These are phyloP conservation scores for Anguilla japonica DNA, from an alignment of 2,113 vertebrate species.

Conservation along the genomic window DNA sequence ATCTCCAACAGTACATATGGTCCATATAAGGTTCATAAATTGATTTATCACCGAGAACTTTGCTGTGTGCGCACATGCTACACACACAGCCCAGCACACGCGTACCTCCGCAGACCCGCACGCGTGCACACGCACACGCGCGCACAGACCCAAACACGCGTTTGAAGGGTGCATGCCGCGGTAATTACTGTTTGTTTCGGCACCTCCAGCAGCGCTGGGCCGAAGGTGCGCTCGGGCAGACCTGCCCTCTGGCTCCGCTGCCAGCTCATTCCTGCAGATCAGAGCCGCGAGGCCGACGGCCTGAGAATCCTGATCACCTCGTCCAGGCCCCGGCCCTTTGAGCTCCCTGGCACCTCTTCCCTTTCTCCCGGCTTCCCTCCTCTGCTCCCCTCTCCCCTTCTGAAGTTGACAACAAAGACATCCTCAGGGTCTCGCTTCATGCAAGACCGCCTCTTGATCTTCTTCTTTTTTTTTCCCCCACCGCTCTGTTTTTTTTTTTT, in stretches of 20 bases:
- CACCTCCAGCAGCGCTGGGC: constrained; percentile 80
- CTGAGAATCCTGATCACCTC: constrained; percentile 99
- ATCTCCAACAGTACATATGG: no score
- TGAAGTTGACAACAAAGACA: constrained; percentile 99
- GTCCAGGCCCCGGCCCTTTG: constrained; percentile 98
- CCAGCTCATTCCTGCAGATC: constrained; percentile 99
- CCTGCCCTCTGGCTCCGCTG: constrained; percentile 99
- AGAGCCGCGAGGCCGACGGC: constrained; percentile 99
- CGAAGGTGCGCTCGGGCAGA: constrained; percentile 98
- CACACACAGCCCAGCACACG: neutral
- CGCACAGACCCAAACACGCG: constrained; percentile 1
- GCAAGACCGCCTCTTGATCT: constrained; percentile 99
- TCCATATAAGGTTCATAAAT: no score
- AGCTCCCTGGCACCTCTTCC: constrained; percentile 99
- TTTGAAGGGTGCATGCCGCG: constrained; percentile 54
- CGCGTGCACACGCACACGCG: constrained; percentile 20
- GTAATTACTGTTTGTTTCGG: constrained; percentile 83
- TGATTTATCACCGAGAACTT: no score
- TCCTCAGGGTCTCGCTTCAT: constrained; percentile 99
- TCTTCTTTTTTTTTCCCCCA: constrained; percentile 63
- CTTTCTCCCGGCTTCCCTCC: constrained; percentile 99
- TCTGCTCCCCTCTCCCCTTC: constrained; percentile 99
- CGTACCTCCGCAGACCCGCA: constrained; percentile 1
- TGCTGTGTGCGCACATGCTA: no score
- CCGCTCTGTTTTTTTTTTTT: constrained; percentile 83